Conservation (phyloP, 92 coral and sea anemone species). For the Phenganax marumi region DNA sequence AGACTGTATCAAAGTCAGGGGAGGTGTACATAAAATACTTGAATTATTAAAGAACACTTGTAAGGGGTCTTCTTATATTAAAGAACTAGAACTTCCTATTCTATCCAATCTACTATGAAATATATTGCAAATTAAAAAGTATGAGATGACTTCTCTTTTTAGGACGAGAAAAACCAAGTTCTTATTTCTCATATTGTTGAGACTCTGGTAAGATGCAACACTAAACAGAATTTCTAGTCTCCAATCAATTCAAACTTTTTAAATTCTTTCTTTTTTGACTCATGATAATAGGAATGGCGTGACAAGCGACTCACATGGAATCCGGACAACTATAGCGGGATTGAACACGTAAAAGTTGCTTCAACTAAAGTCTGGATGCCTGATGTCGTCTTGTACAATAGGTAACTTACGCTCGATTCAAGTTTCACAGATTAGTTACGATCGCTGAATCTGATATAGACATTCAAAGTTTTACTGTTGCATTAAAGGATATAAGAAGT, state of each 20-base stretch:
- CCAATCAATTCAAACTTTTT: neutral
- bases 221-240: neutral
- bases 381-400: conserved; percentile 79
- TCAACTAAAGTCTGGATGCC: conserved; percentile 78
- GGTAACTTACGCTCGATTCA: conserved; percentile 48
- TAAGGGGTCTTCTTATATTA: neutral
- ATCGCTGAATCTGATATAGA: neutral
- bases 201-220: conserved; percentile 53
- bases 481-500: neutral
- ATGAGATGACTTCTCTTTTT: neutral
- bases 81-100: neutral
- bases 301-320: conserved; percentile 73
- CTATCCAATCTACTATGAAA: too few species aligned
- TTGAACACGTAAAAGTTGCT: conserved; percentile 53
- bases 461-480: neutral
- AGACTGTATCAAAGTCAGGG: too few species aligned
- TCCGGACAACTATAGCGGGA: conserved; percentile 63
- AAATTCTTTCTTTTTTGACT: neutral
- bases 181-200: conserved; percentile 65
- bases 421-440: too few species aligned
- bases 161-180: conserved; percentile 79
- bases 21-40: too few species aligned
- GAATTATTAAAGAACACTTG: too few species aligned
- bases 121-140: neutral
- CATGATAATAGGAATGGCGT: conserved; percentile 61